Percentiles rank a stretch among this genome's conserved stretches.
phyloP scores from a whole-genome alignment of 2,888 invertebrate genomes.

The Nycteola revayana region DNA sequence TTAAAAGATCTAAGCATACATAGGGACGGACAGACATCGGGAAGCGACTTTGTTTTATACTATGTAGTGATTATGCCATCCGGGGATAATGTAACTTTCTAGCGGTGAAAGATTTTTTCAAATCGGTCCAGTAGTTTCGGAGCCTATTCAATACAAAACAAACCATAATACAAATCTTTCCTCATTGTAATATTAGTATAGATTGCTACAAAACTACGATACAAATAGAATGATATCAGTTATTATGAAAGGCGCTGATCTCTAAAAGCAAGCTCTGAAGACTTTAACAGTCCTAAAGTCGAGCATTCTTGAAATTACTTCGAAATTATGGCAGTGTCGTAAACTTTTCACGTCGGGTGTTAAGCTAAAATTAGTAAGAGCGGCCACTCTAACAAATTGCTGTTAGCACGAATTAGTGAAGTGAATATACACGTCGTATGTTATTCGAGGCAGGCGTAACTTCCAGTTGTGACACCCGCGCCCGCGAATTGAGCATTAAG shows the following conservation, averaged over 20 bases:
- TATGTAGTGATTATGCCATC: too few relatives aligned
- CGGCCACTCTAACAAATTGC: slow-evolving; percentile 70
- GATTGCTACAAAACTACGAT: slow-evolving; percentile 17
- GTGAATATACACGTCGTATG: slow-evolving; percentile 62
- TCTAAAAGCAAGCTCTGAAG: slow-evolving; percentile 59
- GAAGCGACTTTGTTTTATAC: too few relatives aligned
- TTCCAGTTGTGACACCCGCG: slow-evolving; percentile 58
- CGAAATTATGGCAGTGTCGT: slow-evolving; percentile 75
- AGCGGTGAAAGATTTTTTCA: too few relatives aligned
- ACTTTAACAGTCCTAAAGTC: slow-evolving; percentile 64
- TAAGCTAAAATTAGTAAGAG: slow-evolving; percentile 75
- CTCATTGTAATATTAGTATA: too few relatives aligned
- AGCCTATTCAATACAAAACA: too few relatives aligned
- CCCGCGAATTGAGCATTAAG: slow-evolving; percentile 72
- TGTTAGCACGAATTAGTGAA: slow-evolving; percentile 70
- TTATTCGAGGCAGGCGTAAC: slow-evolving; percentile 46
- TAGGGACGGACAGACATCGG: too few relatives aligned
- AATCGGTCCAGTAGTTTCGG: too few relatives aligned
- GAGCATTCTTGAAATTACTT: slow-evolving; percentile 74
- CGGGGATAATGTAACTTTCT: too few relatives aligned
- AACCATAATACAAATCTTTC: too few relatives aligned
- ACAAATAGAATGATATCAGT: slow-evolving; percentile 27
- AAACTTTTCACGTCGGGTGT: slow-evolving; percentile 71
- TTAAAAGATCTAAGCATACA: too few relatives aligned
- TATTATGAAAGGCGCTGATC: slow-evolving; percentile 20